Evolutionary conservation across 2,797 vertebrate species (phyloP).

Genomic region (Microctenopoma lineatum): DNA sequence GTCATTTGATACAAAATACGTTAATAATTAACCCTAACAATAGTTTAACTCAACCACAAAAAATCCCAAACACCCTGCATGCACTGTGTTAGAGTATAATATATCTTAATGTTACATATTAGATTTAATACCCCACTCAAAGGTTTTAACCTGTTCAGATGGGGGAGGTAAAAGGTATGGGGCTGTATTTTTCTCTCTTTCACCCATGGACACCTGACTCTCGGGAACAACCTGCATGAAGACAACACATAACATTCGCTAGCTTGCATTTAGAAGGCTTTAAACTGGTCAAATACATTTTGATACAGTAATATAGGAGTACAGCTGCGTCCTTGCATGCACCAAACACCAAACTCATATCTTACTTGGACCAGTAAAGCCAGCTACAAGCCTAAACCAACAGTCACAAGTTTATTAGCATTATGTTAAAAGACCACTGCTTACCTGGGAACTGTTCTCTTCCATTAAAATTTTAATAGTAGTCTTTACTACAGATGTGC

Average conservation of each 20-base stretch:
- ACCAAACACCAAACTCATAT: not conserved
- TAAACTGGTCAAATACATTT: constrained; percentile 7
- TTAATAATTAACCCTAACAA: too few species aligned
- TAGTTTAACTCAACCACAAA: too few species aligned
- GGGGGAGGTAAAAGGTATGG: constrained; percentile 20
- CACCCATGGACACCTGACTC: constrained; percentile 83
- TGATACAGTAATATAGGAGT: constrained; percentile 7
- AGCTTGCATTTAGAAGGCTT: not conserved
- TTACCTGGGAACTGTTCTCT: constrained; percentile 90
- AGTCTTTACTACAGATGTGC: constrained; percentile 86
- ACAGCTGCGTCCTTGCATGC: not conserved
- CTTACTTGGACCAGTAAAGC: not conserved
- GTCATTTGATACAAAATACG: too few species aligned
- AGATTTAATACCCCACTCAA: constrained; percentile 4
- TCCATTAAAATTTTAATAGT: constrained; percentile 86
- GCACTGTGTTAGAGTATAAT: not conserved
- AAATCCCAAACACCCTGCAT: not conserved
- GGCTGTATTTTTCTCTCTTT: constrained; percentile 70
- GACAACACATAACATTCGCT: not conserved
- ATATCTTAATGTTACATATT: not conserved
- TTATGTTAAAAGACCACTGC: constrained; percentile 7
- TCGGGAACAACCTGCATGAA: constrained; percentile 88
- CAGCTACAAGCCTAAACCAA: not conserved
- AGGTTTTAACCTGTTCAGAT: constrained; percentile 55
- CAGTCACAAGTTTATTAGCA: not conserved